Evolutionary conservation across 2,888 invertebrate species (phyloP), one percentile per base, ranked within the genome.

Genomic region (Hydraecia micacea): DNA sequence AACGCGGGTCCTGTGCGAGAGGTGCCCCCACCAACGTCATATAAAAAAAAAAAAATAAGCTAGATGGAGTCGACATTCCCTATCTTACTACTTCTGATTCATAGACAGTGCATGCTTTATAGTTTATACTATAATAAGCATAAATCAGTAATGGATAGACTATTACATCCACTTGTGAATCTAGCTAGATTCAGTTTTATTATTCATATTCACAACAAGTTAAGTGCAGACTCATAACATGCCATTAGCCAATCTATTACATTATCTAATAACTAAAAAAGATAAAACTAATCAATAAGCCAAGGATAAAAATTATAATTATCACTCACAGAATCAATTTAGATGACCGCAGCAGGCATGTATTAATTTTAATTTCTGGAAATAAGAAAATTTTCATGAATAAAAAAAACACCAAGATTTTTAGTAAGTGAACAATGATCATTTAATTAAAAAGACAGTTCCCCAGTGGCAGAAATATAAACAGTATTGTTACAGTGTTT

Each of bases 311-410:
- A 0, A 67, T 39, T 32, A 60, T 71, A 49, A 63, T 46, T 52
- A 46, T 21, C 87, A 94, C 94, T 94, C 86, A 94, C 94, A 91
- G 88, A 86, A 91, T 93, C 91, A 91, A 91, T 91, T 91, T 85
- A 84, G 83, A 86, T 80, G 89, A 91, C 89, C 83, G 87, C 88
- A 81, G 83, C 87, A 80, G 84, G 88, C 85, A 83, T 86, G 63
- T 85, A 77, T 79, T 84, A 80, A 70, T 79, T 74, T 86, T 76
- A 85, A 79, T 76, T 86, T 85, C 91, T 91, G 90, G 55, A 91
- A 90, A 76, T 68, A 18, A 80, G 70, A 55, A 65, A n/a, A 9
- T 25, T 60, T 39, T 25, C 13, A n/a, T 52, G 1, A 28, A 32
- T 36, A 32, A n/a, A 69, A 32, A 28, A 13, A 18, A 46, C 28